Evolutionary conservation across 2,113 vertebrate genomes (phyloP), one percentile per base, ranked within the genome.

Genomic region (Poeciliopsis prolifica): DNA sequence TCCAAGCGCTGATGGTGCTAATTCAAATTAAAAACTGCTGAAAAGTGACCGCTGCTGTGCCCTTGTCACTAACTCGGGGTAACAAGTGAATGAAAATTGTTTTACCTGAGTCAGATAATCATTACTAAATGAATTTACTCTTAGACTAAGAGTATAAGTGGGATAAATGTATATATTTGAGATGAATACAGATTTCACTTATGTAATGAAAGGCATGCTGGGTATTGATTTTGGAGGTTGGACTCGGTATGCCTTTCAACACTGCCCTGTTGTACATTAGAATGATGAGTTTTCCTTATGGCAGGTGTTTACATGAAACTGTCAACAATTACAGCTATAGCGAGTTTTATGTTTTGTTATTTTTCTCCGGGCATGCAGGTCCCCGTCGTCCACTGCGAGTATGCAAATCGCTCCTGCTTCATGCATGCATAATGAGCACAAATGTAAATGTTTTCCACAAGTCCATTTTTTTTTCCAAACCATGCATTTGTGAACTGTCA

Each of bases 21-120:
- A 72, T 81, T 77, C 77, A 82, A 82, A 83, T 80, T n/a, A 83
- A 78, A 91, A 92, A 92, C 83, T 94, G 93, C 95, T 95, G 95
- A 94, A 95, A 95, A 95, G 93, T 93, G 93, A 94, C 94, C 94
- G 91, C 92, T 93, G 89, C 92, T 88, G 88, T 90, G 94, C 93
- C 95, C 96, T 95, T 96, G 96, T 96, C 95, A 93, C 91, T 88
- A 88, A 81, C 93, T 94, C 88, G 77, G 91, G 93, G 93, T 94
- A 94, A 93, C 91, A 88, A 94, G 94, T 95, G 93, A 94, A 91
- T 95, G 93, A 94, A 96, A 95, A 96, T 93, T 90, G 93, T 95
- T 96, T 93, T 93, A 95, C 94, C 94, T 89, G 93, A 96, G 95
- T 96, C 95, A 96, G 95, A 94, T 96, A 96, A 96, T 97, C 96